Evolutionary conservation across 2,797 vertebrate genomes (phyloP), one percentile per base, ranked within the genome.

Genomic region (Cirrhinus mrigala): DNA sequence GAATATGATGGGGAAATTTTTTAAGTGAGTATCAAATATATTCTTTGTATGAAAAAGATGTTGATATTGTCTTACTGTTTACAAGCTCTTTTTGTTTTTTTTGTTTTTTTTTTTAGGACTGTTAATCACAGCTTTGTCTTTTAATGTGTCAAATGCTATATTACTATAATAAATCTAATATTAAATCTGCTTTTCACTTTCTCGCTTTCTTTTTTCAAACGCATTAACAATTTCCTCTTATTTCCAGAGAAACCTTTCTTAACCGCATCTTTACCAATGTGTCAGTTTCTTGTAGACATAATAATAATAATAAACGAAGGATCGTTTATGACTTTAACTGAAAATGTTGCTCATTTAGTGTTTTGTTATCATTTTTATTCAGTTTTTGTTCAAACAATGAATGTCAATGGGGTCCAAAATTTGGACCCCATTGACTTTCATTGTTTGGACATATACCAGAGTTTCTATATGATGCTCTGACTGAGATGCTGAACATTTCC

Each of bases 381-480:
- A 6, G 58, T 27, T 62, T 62, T 76, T 33, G 29, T 58, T 4
- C 33, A 10, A 22, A 14, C 7, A 77, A 58, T 77, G 54, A 60
- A 44, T 40, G 14, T 12, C 16, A 54, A 12, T 54, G 18, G 73
- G 16, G 16, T 75, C 33, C 22, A 60, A 60, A 16, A 40, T 1
- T 16, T 77, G 18, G 18, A 29, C 16, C n/a, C 27, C 29, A 68
- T 11, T 40, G 66, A 40, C 9, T 40, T 20, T 1, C 3, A 15
- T 58, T 24, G 33, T 37, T 14, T n/a, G 3, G 29, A 58, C 33
- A 79, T 40, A 82, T 54, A 69, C 24, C 82, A 77, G 37, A 71
- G 74, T 73, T 76, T 71, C n/a, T 69, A 62, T 37, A 80, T 81
- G 62, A 66, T 71, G 44, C 10, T 75, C 69, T 82, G 73, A 86